These are phyloP conservation scores for Hippasteria phrygiana DNA, from an alignment of 53 echinoderm and acorn worm species.

Conservation along the genomic window DNA sequence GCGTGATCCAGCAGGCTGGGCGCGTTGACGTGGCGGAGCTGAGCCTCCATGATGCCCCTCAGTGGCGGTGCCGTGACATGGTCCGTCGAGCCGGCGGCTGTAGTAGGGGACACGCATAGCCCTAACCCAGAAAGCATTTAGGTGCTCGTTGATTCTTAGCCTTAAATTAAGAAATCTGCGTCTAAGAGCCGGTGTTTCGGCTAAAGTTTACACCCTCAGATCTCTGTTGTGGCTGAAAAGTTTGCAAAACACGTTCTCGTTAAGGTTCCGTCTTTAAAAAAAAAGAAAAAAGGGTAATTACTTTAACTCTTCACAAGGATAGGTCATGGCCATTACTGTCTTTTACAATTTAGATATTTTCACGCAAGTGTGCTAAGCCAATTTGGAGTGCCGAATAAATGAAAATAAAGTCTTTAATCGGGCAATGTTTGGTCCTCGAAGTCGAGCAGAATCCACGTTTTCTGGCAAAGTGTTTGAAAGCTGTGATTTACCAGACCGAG, in stretches of 20 bases:
- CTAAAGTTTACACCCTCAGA: too few species aligned
- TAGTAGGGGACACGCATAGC: conserved; percentile 11
- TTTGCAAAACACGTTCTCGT: too few species aligned
- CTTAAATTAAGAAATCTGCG: too few species aligned
- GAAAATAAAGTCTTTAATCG: too few species aligned
- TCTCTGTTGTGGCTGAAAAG: too few species aligned
- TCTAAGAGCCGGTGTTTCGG: too few species aligned
- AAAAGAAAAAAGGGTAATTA: too few species aligned
- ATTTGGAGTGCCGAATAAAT: not conserved
- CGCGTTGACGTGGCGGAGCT: not conserved
- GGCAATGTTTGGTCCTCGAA: too few species aligned
- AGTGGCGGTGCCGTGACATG: conserved; percentile 38
- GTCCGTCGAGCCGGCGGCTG: conserved; percentile 8
- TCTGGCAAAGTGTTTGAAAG: too few species aligned
- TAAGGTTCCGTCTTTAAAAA: too few species aligned
- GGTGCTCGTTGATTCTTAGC: not conserved
- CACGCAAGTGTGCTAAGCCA: not conserved
- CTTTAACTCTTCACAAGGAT: not conserved
- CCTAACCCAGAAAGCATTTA: conserved; percentile 39
- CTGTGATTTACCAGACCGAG: too few species aligned
- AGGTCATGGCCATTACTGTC: not conserved
- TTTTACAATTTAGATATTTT: not conserved
- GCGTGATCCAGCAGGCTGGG: not conserved
- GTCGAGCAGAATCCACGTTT: too few species aligned
- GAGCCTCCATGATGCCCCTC: conserved; percentile 25